A percentile compares a stretch with the other conserved stretches of the same genome.
Conservation (phyloP, 2,888 invertebrate genomes). For the Anthophora plumipes region DNA sequence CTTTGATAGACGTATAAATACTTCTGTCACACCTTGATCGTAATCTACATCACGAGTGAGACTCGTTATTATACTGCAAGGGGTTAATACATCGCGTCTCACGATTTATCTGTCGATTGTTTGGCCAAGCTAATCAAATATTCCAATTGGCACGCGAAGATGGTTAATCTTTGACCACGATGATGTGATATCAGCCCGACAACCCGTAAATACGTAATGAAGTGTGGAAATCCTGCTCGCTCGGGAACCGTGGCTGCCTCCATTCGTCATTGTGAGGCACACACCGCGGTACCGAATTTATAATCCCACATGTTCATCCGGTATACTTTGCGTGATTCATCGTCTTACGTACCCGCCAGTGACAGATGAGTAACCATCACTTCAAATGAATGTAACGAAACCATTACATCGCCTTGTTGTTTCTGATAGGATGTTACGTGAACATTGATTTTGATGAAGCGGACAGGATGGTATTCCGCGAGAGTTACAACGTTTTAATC, state of each 20-base stretch:
- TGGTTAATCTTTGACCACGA: constrained; percentile 60
- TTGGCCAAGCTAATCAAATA: constrained; percentile 59
- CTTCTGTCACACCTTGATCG: too few relatives aligned
- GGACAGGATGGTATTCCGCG: not conserved
- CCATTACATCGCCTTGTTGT: constrained; percentile 11
- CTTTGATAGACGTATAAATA: too few relatives aligned
- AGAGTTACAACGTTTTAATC: not conserved
- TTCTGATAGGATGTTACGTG: not conserved
- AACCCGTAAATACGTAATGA: constrained; percentile 79
- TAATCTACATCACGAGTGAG: too few relatives aligned
- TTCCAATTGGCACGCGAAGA: constrained; percentile 63
- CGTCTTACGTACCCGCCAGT: constrained; percentile 43
- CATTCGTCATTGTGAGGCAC: constrained; percentile 67
- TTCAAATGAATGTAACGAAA: constrained; percentile 29
- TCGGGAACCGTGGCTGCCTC: constrained; percentile 61
- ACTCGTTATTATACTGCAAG: too few relatives aligned
- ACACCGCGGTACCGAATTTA: constrained; percentile 62
- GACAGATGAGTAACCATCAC: constrained; percentile 63
- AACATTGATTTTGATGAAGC: constrained; percentile 1
- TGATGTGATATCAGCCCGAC: constrained; percentile 78
- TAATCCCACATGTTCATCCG: constrained; percentile 62
- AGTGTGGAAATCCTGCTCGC: constrained; percentile 68
- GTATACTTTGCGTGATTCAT: constrained; percentile 66
- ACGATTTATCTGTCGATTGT: constrained; percentile 38
- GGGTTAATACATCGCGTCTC: not conserved